Evolutionary conservation across 2,113 vertebrate species (phyloP).

Genomic region (Cyphomyrus plagiostoma): DNA sequence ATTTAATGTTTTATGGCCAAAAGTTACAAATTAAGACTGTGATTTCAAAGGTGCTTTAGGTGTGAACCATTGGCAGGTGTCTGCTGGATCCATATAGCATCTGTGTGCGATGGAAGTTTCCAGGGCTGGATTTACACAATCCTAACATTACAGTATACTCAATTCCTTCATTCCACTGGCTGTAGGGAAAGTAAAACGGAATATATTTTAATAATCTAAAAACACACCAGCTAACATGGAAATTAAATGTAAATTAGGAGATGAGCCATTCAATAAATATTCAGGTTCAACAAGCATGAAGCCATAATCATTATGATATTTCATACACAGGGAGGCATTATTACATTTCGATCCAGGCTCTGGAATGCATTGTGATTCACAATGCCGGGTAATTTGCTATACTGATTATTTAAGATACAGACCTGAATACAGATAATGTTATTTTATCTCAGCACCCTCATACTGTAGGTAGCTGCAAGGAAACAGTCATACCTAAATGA

Average conservation of each 20-base stretch:
- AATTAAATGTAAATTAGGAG: slow-evolving; percentile 23
- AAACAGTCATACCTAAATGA: neutral
- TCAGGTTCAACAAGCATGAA: slow-evolving; percentile 9
- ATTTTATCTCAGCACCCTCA: neutral
- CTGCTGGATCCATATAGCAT: neutral
- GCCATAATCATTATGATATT: slow-evolving; percentile 21
- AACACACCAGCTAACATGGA: slow-evolving; percentile 15
- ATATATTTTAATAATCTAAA: slow-evolving; percentile 21
- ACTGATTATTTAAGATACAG: neutral
- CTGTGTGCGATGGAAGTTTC: neutral
- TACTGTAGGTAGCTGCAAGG: neutral
- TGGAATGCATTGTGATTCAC: slow-evolving; percentile 11
- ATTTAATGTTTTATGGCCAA: neutral
- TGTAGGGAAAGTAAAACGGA: neutral
- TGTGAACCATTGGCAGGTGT: neutral
- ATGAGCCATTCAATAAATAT: slow-evolving; percentile 22
- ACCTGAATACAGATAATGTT: neutral
- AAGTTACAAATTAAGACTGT: neutral
- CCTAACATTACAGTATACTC: neutral
- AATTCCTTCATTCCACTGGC: neutral
- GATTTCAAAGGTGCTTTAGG: neutral
- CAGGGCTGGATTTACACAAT: neutral
- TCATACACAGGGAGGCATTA: slow-evolving; percentile 15
- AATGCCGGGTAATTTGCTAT: neutral
- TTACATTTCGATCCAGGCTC: slow-evolving; percentile 14